Evolutionary conservation across 2,888 invertebrate species (phyloP), one percentile per base, ranked within the genome.

Genomic region (Oscheius sp.): DNA sequence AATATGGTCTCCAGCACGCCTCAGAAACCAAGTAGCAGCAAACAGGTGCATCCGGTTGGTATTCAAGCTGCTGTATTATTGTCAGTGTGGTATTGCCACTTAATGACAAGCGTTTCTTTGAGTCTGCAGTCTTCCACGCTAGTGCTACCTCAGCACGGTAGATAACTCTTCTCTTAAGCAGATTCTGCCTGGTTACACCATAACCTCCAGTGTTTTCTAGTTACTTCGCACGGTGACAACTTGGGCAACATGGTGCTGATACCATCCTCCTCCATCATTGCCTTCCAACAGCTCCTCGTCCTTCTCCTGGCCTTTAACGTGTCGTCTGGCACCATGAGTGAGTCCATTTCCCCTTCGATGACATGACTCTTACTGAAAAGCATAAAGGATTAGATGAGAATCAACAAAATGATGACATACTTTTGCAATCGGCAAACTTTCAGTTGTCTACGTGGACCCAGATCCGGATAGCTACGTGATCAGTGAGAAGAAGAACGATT

Each of bases 371-470:
- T 42, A 5, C 42, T 7, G 7, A 42, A 42, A 42, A 42, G 42
- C 4, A 7, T 42, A 42, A 7, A 42, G 42, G 42, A 42, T 42
- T 42, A 42, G 42, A 42, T 7, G 4, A 7, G 7, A 42, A 42
- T 42, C 42, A 42, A 42, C 42, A 42, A 42, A 42, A 42, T 42
- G 42, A 60, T 60, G n/a, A 33, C 2, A 11, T 35, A 2, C 10
- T 60, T 60, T 3, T 35, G 42, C 42, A 60, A 9, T n/a, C 9
- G 5, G 48, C 63, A 32, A 33, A 35, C 21, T 37, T 66, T 37
- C 42, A 68, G 68, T 68, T 32, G 68, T 68, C 35, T 55, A 55
- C 33, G 68, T 68, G n/a, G 68, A 68, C 21, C 68, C 68, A 11
- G 68, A 68, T 55, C 68, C 68, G 55, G 42, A 42, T 10, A 68